These are phyloP conservation scores for Pelecanus crispus DNA, from an alignment of 2,113 vertebrate species.

Conservation along the genomic window DNA sequence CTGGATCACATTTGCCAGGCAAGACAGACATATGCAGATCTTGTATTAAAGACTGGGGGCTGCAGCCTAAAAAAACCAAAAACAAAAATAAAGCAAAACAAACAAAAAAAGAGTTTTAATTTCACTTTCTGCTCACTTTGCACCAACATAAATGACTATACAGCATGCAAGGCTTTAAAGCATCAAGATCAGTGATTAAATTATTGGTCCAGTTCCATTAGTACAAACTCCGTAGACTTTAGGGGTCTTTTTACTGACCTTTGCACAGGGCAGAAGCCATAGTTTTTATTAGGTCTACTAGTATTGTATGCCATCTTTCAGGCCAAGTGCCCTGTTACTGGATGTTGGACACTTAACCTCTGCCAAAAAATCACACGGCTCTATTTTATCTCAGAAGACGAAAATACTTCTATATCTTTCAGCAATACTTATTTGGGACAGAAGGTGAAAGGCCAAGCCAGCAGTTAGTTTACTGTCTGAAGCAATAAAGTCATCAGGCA, in stretches of 20 bases:
- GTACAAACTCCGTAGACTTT: background rate
- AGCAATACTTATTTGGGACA: constrained; percentile 20
- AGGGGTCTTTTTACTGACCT: background rate
- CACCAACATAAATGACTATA: background rate
- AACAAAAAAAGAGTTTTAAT: background rate
- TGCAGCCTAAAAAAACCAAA: background rate
- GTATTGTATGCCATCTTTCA: background rate
- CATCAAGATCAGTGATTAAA: background rate
- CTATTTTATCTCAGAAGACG: constrained; percentile 27
- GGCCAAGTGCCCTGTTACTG: background rate
- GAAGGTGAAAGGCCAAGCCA: constrained; percentile 32
- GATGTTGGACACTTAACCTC: constrained; percentile 13
- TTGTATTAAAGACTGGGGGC: background rate
- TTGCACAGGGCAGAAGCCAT: background rate
- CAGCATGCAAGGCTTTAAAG: background rate
- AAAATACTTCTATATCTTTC: constrained; percentile 51
- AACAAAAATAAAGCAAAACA: background rate
- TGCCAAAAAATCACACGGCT: constrained; percentile 13
- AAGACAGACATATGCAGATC: background rate
- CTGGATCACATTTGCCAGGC: background rate
- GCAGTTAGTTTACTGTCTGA: constrained; percentile 29
- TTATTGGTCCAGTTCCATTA: background rate
- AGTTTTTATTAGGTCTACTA: background rate
- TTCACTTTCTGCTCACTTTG: background rate
- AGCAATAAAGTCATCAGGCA: constrained; percentile 41